Evolutionary conservation across 2,888 invertebrate species (phyloP).

Genomic region (Bimastos eiseni): DNA sequence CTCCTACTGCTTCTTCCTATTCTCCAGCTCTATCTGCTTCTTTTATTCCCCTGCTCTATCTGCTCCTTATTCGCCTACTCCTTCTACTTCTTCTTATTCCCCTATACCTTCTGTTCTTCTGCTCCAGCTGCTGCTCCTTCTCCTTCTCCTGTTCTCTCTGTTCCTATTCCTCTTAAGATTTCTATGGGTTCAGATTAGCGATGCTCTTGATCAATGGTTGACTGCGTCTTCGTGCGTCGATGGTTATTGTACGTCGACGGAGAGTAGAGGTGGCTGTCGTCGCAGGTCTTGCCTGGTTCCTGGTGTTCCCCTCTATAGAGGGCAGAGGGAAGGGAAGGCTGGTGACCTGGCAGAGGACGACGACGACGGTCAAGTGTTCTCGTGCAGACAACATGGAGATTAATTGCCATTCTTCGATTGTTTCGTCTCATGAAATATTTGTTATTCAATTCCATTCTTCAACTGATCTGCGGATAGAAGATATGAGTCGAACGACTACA

Average conservation of each 20-base stretch:
- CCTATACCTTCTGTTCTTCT: background rate
- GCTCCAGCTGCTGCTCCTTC: background rate
- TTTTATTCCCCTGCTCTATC: too few relatives aligned
- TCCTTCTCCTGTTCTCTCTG: background rate
- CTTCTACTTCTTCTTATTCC: background rate
- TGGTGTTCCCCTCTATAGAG: background rate
- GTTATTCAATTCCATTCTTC: conserved; percentile 28
- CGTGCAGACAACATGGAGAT: background rate
- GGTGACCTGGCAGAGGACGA: background rate
- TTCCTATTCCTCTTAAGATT: background rate
- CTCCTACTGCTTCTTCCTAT: too few relatives aligned
- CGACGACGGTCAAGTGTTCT: background rate
- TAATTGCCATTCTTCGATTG: background rate
- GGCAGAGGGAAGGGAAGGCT: background rate
- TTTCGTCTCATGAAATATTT: background rate
- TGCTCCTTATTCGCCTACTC: background rate
- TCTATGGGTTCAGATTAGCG: background rate
- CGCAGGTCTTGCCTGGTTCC: background rate
- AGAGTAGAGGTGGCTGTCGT: background rate
- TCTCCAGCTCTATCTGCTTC: too few relatives aligned
- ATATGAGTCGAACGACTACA: background rate
- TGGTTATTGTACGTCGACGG: background rate
- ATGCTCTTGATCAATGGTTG: conserved; percentile 6
- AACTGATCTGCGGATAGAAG: conserved; percentile 2
- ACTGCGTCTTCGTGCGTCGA: conserved; percentile 13